These are phyloP conservation scores for Ianthella basta DNA, from an alignment of 37 sponge, comb jelly and placozoan species.

Conservation along the genomic window DNA sequence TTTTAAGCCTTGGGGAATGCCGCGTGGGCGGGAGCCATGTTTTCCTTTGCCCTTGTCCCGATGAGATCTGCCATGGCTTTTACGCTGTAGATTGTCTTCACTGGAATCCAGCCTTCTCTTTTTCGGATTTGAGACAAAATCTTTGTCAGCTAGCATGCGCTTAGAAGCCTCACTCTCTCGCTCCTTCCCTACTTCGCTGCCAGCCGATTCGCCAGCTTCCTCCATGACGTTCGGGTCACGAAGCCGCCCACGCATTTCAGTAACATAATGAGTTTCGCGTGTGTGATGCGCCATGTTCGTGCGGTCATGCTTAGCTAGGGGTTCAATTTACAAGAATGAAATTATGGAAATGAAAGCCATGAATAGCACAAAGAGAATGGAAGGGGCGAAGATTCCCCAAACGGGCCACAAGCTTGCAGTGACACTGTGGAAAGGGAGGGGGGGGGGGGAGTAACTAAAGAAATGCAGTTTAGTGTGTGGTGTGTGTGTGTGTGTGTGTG, in stretches of 20 bases:
- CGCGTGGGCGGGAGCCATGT: background rate
- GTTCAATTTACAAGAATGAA: background rate
- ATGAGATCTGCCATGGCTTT: background rate
- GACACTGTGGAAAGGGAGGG: background rate
- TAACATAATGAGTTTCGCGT: no score
- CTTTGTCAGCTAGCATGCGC: background rate
- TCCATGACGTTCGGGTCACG: no score
- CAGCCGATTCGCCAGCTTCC: no score
- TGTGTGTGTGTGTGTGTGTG: no score
- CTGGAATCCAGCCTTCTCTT: background rate
- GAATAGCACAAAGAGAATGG: slow-evolving; percentile 28
- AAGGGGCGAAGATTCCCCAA: slow-evolving; percentile 26
- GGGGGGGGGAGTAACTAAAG: no score
- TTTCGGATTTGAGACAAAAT: background rate
- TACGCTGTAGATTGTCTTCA: background rate
- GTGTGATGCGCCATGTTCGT: no score
- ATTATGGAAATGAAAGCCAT: slow-evolving; percentile 19
- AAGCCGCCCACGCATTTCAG: no score
- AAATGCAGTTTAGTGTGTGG: no score
- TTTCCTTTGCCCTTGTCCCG: slow-evolving; percentile 19
- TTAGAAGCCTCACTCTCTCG: no score
- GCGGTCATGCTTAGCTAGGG: no score
- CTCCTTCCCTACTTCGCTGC: no score
- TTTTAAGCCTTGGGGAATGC: slow-evolving; percentile 22
- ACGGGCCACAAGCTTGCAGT: slow-evolving; percentile 22